Conservation (phyloP, 1,140 invertebrate genomes). For the Drosophila chauvacae region DNA sequence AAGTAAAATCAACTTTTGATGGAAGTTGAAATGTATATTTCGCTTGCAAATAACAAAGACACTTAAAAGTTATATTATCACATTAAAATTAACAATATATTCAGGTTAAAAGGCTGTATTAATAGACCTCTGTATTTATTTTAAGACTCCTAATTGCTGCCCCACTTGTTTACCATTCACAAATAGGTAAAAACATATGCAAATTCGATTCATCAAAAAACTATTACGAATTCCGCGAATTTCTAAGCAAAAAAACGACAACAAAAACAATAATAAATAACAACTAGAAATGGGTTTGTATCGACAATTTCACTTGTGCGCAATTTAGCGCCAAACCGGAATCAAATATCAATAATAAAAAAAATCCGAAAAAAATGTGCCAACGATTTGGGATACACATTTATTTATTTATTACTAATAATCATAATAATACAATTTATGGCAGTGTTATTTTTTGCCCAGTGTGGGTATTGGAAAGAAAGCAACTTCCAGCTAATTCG, state of each 20-base stretch:
- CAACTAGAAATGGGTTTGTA: conserved; percentile 40
- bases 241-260: conserved; percentile 15
- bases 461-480: conserved; percentile 44
- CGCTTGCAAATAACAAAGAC: background rate
- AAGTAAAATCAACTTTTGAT: background rate
- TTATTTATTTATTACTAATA: conserved; percentile 55
- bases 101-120: background rate
- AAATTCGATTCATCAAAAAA: conserved; percentile 31
- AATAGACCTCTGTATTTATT: background rate
- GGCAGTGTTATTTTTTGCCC: conserved; percentile 36
- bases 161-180: background rate
- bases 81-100: no score
- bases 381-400: conserved; percentile 24
- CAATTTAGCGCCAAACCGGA: conserved; percentile 52
- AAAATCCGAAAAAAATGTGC: conserved; percentile 1
- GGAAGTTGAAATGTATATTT: background rate
- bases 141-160: background rate
- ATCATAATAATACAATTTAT: conserved; percentile 65
- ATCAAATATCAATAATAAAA: conserved; percentile 25
- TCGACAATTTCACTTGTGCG: conserved; percentile 55
- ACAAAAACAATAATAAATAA: conserved; percentile 9
- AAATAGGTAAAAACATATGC: conserved; percentile 23
- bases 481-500: conserved; percentile 54
- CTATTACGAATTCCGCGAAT: conserved; percentile 33
- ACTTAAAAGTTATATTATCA: no score